Base-by-base conservation (phyloP, 2,113 vertebrate genomes). In the Catharus bicknelli region DNA sequence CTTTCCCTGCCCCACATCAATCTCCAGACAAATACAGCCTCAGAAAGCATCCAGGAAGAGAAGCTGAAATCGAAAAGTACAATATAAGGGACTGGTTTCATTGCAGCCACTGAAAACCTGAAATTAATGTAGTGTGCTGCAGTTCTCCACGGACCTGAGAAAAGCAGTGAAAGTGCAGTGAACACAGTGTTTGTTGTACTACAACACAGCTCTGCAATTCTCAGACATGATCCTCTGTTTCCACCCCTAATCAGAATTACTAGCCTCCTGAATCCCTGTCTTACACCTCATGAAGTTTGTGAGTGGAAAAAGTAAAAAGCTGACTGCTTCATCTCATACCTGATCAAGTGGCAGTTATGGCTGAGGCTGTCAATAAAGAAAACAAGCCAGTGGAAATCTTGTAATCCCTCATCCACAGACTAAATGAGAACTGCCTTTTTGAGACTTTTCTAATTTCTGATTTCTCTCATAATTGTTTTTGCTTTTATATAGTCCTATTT, bases 281-380 rank as follows among this genome's bases (percentile, higher is more conserved):
- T 34, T 42, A 22, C 25, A 58, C 1, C 0, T 72, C 32, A 42
- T 2, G 0, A 9, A 13, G 32, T 22, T 70, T 45, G 36, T 32
- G 19, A 64, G 34, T 30, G 17, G 58, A 47, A 91, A 53, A 67
- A 77, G 16, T 25, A 42, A 29, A 50, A 86, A 38, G 17, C 3
- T 79, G n/a, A 43, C 34, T 59, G 21, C 29, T 90, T 70, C 4
- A 2, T 19, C 26, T 83, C 62, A 29, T n/a, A 20, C 50, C n/a
- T 21, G 21, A 38, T 10, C 6, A 9, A 86, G 36, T 10, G 18
- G 68, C 38, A 66, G 43, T 47, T 67, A 45, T 45, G n/a, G 53
- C 29, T 62, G 51, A 53, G 38, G 23, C 8, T 85, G 5, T 76
- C 70, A 66, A 48, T 48, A 75, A 36, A 62, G 42, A 83, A 88